Evolutionary conservation across 2,888 invertebrate genomes (phyloP).

Genomic region (Pocota personata): DNA sequence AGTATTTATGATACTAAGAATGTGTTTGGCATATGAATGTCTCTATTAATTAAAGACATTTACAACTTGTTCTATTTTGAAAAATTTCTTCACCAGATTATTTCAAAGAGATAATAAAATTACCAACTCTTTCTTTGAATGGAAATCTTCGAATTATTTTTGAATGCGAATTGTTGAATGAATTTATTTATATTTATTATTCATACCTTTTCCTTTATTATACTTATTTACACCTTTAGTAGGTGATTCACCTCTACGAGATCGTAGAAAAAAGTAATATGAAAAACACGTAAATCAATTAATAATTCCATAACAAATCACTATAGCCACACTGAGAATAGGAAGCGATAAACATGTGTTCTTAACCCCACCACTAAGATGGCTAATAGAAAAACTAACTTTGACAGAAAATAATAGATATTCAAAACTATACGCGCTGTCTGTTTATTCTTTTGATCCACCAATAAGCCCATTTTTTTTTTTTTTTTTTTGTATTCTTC

Average conservation of each 20-base stretch:
- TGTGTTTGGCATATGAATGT: too few relatives aligned
- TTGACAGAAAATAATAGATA: not conserved
- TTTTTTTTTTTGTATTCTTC: not conserved
- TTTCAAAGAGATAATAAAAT: not conserved
- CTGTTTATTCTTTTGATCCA: constrained; percentile 19
- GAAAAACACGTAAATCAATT: constrained; percentile 6
- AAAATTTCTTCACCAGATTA: not conserved
- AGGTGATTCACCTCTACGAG: constrained; percentile 22
- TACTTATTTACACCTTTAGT: constrained; percentile 30
- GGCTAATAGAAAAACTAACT: constrained; percentile 25
- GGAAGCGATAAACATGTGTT: constrained; percentile 57
- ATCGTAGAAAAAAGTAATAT: not conserved
- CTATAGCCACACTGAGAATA: constrained; percentile 13
- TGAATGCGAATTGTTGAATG: constrained; percentile 1
- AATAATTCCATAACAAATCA: constrained; percentile 24
- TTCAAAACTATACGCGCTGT: not conserved
- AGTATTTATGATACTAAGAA: too few relatives aligned
- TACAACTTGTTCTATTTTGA: too few relatives aligned
- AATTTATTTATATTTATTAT: constrained; percentile 22
- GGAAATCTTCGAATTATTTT: not conserved
- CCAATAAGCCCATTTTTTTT: constrained; percentile 15
- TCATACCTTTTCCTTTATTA: constrained; percentile 12
- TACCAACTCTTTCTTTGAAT: not conserved
- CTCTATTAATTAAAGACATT: too few relatives aligned
- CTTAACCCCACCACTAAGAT: constrained; percentile 7